These are phyloP conservation scores for Mechanitis messenoides DNA, from an alignment of 2,888 invertebrate species.

Conservation along the genomic window DNA sequence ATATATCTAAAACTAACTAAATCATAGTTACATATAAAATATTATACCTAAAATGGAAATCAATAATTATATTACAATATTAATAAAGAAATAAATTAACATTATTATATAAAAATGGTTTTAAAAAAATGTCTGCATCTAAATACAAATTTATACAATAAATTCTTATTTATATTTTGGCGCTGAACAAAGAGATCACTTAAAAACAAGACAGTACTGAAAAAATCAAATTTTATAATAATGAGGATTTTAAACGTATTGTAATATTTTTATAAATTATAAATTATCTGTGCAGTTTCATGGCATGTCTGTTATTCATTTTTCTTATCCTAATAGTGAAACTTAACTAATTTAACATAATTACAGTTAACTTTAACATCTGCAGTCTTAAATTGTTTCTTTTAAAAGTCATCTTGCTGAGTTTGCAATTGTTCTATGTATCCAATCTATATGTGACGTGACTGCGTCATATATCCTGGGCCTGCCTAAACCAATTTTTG, in stretches of 20 bases:
- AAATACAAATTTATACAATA: no score
- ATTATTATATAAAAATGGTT: not conserved
- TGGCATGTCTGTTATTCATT: not conserved
- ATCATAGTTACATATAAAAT: not conserved
- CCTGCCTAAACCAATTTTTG: slow-evolving; percentile 84
- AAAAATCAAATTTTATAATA: not conserved
- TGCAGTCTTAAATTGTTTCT: slow-evolving; percentile 6
- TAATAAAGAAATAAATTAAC: slow-evolving; percentile 2
- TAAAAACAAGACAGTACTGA: not conserved
- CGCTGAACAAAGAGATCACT: not conserved
- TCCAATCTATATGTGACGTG: slow-evolving; percentile 90
- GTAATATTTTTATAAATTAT: not conserved
- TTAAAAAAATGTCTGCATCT: not conserved
- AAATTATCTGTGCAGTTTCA: slow-evolving; percentile 1
- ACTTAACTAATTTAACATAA: not conserved
- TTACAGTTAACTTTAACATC: not conserved
- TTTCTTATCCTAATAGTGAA: slow-evolving; percentile 1
- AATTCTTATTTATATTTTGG: no score
- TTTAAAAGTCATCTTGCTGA: slow-evolving; percentile 58
- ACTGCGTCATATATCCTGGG: slow-evolving; percentile 90
- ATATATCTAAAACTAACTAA: slow-evolving; percentile 3
- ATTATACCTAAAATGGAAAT: not conserved
- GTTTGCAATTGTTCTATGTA: slow-evolving; percentile 82
- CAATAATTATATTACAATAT: not conserved
- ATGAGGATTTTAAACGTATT: no score